Conservation (phyloP, 2,113 vertebrate species). For the Leucopternis melanops region DNA sequence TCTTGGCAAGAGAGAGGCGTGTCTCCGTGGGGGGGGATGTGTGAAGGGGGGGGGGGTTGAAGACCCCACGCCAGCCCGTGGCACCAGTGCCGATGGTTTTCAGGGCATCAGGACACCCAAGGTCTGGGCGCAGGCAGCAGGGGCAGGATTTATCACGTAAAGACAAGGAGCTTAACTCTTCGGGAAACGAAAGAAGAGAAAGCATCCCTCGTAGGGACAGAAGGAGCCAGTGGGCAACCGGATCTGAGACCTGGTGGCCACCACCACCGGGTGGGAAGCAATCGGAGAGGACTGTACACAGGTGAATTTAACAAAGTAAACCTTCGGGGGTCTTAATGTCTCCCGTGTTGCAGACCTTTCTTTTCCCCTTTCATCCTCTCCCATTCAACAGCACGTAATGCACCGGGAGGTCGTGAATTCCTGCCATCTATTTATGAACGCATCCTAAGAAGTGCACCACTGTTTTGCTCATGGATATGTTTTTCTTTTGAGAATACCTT, state of each 20-base stretch:
- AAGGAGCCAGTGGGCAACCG: neutral
- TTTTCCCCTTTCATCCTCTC: neutral
- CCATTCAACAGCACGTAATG: neutral
- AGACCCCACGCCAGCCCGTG: neutral
- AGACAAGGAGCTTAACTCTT: neutral
- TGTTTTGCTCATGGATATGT: neutral
- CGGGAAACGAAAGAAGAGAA: neutral
- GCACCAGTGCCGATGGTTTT: neutral
- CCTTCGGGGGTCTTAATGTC: neutral
- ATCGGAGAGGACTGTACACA: neutral
- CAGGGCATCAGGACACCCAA: fast-evolving
- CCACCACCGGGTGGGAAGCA: neutral
- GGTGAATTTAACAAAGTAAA: neutral
- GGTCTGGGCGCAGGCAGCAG: neutral
- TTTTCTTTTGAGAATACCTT: neutral
- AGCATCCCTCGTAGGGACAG: neutral
- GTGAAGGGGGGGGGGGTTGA: neutral
- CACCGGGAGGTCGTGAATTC: neutral
- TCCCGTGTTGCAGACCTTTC: fast-evolving
- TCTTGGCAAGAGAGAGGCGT: too few species aligned
- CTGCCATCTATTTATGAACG: neutral
- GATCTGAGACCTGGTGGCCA: neutral
- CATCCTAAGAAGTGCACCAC: neutral
- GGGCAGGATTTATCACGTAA: neutral
- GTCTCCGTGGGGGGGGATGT: neutral